Evolutionary conservation across 2,797 vertebrate species (phyloP).

Genomic region (Potorous gilbertii): DNA sequence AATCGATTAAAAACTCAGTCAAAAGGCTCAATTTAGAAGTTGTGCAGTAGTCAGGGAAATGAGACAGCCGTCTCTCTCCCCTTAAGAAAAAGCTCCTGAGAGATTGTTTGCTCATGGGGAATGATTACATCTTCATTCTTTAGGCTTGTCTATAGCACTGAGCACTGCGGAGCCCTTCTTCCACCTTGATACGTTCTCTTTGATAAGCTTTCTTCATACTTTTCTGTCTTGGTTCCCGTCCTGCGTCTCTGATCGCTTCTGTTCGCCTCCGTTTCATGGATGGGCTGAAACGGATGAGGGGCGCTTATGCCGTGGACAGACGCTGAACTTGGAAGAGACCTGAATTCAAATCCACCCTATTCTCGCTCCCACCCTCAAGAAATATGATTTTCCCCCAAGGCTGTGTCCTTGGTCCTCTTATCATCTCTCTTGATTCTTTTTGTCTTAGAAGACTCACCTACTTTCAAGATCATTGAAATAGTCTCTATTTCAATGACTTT

Average conservation of each 20-base stretch:
- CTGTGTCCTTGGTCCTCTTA: neutral
- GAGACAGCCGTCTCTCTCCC: slow-evolving; percentile 1
- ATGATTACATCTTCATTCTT: neutral
- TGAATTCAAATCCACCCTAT: neutral
- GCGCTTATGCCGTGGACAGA: neutral
- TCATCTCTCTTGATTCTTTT: neutral
- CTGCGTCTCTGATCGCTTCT: neutral
- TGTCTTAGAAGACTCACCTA: neutral
- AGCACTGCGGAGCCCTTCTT: neutral
- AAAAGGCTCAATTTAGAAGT: slow-evolving; percentile 6
- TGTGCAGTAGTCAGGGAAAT: slow-evolving; percentile 51
- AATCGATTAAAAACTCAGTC: slow-evolving; percentile 32
- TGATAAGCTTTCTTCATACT: neutral
- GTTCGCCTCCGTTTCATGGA: neutral
- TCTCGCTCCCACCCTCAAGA: neutral
- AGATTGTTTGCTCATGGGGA: neutral
- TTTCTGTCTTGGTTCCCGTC: neutral
- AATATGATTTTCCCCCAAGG: neutral
- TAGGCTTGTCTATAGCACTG: neutral
- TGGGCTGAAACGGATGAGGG: neutral
- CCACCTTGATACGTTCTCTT: neutral
- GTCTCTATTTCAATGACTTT: neutral
- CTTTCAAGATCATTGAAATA: neutral
- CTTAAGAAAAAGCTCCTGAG: neutral
- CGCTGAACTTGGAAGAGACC: neutral